These are phyloP conservation scores for Anseranas semipalmata DNA, from an alignment of 2,113 vertebrate genomes.

Conservation along the genomic window DNA sequence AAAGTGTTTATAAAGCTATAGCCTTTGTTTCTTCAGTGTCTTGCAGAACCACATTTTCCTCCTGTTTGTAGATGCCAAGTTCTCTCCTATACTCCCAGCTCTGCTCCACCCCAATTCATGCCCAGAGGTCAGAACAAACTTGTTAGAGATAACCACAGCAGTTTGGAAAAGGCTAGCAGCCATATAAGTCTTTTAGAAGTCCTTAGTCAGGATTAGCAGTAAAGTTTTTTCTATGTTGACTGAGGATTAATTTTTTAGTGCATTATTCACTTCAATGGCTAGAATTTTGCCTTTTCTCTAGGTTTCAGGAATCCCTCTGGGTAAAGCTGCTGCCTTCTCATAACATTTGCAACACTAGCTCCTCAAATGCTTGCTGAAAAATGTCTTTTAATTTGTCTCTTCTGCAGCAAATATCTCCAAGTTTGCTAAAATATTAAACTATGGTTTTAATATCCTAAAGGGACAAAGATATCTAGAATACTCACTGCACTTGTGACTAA, in stretches of 20 bases:
- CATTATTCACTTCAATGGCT: background rate
- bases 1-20: background rate
- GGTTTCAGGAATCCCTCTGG: background rate
- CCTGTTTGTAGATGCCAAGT: background rate
- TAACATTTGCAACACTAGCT: background rate
- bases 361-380: background rate
- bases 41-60: background rate
- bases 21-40: background rate
- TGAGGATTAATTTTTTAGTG: background rate
- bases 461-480: background rate
- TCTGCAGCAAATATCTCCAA: background rate
- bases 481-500: background rate
- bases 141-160: background rate
- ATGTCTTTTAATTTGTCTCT: background rate
- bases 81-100: background rate
- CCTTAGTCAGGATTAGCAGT: background rate
- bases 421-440: background rate
- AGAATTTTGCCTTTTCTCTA: background rate
- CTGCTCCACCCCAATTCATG: rapidly evolving
- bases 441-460: slow-evolving; percentile 10
- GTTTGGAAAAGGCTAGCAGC: background rate
- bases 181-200: background rate
- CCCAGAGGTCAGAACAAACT: background rate
- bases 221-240: background rate
- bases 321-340: background rate